These are phyloP conservation scores for Caenorhabditis angaria DNA, from an alignment of 2,888 invertebrate species.

Conservation along the genomic window DNA sequence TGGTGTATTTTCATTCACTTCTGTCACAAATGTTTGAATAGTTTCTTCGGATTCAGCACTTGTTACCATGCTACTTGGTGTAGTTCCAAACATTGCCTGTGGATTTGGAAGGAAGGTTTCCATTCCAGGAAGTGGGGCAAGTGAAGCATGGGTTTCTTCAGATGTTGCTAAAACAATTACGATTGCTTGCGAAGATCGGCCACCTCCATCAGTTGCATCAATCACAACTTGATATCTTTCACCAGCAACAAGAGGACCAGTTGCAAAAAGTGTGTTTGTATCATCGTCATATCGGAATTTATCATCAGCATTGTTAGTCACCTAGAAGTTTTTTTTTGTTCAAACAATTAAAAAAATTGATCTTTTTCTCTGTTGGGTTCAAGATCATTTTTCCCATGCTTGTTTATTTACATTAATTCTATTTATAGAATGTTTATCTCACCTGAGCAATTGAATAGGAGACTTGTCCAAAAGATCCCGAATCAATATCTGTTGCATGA, in stretches of 20 bases:
- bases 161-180: constrained; percentile 53
- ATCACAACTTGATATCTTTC: constrained; percentile 66
- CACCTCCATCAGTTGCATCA: constrained; percentile 62
- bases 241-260: constrained; percentile 61
- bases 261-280: constrained; percentile 60
- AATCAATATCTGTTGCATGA: constrained; percentile 61
- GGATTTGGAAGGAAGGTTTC: constrained; percentile 54
- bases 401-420: neutral
- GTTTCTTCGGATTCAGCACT: constrained; percentile 56
- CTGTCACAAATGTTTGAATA: constrained; percentile 68
- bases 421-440: neutral
- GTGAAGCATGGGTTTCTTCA: constrained; percentile 15
- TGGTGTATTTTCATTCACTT: constrained; percentile 67
- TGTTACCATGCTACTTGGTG: constrained; percentile 28
- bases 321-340: no score
- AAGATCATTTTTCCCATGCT: neutral
- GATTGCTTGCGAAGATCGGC: constrained; percentile 51
- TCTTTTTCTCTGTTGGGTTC: neutral
- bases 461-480: constrained; percentile 59
- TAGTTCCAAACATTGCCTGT: constrained; percentile 24
- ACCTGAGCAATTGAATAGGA: constrained; percentile 62
- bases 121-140: constrained; percentile 50
- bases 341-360: neutral
- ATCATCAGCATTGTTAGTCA: constrained; percentile 62
- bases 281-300: constrained; percentile 66